phyloP scores from a whole-genome alignment of 2,888 invertebrate genomes.

The Lucinisca nassula region DNA sequence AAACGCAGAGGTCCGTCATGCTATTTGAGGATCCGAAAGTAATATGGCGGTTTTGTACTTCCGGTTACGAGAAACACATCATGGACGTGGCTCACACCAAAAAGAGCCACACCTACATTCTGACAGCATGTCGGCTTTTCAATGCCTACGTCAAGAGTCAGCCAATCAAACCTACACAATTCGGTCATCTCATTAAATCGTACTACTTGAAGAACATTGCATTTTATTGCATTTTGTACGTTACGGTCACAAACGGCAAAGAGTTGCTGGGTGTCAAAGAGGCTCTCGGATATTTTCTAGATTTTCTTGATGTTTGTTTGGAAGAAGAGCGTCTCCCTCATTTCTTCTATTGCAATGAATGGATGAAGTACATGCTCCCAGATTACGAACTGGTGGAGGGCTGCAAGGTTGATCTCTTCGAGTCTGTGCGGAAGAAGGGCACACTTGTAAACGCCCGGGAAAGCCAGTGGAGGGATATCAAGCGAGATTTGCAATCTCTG shows the following conservation, averaged over 20 bases:
- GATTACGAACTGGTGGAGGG: not conserved
- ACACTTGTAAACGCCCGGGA: not conserved
- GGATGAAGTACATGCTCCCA: constrained; percentile 10
- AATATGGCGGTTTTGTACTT: constrained; percentile 69
- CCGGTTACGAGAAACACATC: constrained; percentile 71
- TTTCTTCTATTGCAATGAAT: constrained; percentile 37
- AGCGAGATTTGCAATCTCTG: not conserved
- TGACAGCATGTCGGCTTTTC: constrained; percentile 70
- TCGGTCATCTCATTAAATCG: constrained; percentile 51
- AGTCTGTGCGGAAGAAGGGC: not conserved
- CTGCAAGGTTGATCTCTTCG: not conserved
- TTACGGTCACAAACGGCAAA: constrained; percentile 1
- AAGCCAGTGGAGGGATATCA: not conserved
- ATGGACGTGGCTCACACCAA: constrained; percentile 58
- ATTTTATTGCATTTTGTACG: constrained; percentile 48
- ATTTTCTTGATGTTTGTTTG: constrained; percentile 35
- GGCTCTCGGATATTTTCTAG: constrained; percentile 51
- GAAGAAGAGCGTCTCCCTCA: constrained; percentile 46
- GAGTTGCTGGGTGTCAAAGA: constrained; percentile 41
- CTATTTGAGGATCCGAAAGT: constrained; percentile 38
- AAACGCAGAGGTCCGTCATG: not conserved
- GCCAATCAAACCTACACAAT: constrained; percentile 5
- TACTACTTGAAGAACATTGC: constrained; percentile 69
- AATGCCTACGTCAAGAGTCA: constrained; percentile 59
- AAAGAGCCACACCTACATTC: constrained; percentile 50